Conservation (phyloP, 2,797 vertebrate genomes). For the Orestias chungarensis region DNA sequence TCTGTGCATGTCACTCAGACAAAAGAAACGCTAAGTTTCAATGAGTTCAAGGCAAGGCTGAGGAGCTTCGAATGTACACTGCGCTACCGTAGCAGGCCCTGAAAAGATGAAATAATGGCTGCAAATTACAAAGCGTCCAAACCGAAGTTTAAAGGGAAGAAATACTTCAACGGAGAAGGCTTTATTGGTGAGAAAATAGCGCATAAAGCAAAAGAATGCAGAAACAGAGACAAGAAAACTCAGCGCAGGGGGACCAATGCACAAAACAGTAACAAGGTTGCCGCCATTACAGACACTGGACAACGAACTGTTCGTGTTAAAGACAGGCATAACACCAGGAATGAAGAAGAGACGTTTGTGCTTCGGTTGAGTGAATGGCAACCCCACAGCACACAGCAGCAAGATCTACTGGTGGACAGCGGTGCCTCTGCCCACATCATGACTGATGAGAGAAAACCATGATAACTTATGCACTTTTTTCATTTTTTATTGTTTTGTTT, state of each 20-base stretch:
- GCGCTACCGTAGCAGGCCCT: neutral
- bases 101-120: neutral
- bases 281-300: neutral
- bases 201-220: slow-evolving; percentile 11
- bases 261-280: slow-evolving; percentile 3
- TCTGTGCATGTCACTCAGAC: too few relatives aligned
- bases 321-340: too few relatives aligned
- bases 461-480: neutral
- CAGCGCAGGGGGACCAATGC: neutral
- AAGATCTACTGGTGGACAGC: too few relatives aligned
- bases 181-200: slow-evolving; percentile 7
- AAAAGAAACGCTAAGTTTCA: neutral
- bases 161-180: slow-evolving; percentile 4
- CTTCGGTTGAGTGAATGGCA: too few relatives aligned
- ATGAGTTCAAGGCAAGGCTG: neutral
- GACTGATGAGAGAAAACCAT: neutral
- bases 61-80: neutral
- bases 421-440: too few relatives aligned
- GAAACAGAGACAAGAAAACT: neutral
- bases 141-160: neutral
- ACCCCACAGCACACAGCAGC: too few relatives aligned
- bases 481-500: neutral
- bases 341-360: too few relatives aligned
- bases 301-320: too few relatives aligned
- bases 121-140: neutral